Base-by-base conservation (phyloP, 2,113 vertebrate genomes). In the Malaclemys terrapin region DNA sequence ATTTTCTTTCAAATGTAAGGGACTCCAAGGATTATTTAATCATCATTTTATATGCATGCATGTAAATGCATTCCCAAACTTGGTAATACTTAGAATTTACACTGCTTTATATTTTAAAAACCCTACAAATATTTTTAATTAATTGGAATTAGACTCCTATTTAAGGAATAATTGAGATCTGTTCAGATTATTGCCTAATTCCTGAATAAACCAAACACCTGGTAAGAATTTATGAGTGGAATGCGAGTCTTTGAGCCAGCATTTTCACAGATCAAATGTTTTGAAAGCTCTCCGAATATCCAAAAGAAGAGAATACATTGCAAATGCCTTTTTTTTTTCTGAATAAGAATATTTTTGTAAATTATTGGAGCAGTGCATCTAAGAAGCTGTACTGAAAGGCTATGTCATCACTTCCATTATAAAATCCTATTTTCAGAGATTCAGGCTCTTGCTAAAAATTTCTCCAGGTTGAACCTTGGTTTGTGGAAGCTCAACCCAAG, bases 381-480 rank as follows among this genome's bases (percentile, higher is more conserved):
- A 92, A 93, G 94, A 95, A 95, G 87, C 87, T 92, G 13, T 54
- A 12, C 85, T 92, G 89, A 95, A 97, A 95, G 90, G 59, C 81
- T n/a, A 0, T 10, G 1, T 94, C 87, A 94, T 88, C 94, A 80
- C 78, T 95, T 97, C 91, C 22, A 27, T 31, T 88, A 52, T 84
- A 45, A 91, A 85, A 92, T 94, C 25, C 76, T 14, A 0, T 89
- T 94, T 69, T 90, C 78, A 83, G 80, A 91, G 88, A 89, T 93
- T 87, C 78, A 62, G 80, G 3, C 69, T 87, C 91, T 56, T 89
- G 80, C 80, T 89, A 94, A 91, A 85, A 38, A 84, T 75, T 83
- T 72, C 95, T 80, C 85, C 92, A 82, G 87, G 91, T 50, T 84
- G 54, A 90, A 82, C 89, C 35, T 2, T 89, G 62, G 25, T 87